Base-by-base conservation (phyloP, 1,140 invertebrate species). In the Mamestra configurata region DNA sequence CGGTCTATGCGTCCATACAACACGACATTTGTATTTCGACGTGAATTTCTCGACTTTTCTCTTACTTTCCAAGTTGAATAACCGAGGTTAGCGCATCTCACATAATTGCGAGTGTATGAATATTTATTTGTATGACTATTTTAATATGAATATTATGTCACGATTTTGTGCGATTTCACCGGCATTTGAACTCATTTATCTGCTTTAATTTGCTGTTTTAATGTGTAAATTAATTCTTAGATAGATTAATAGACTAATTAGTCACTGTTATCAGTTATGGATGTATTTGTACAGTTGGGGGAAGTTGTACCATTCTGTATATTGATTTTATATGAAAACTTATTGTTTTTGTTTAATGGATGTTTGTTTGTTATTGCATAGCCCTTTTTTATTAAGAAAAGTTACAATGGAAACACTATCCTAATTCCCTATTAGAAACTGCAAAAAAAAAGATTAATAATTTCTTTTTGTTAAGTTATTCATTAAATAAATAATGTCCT, bases 1-100 rank as follows among this genome's bases (percentile, higher is more conserved):
- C 84, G 83, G 78, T 77, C 57, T 81, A 18, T 82, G 83, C 57
- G 37, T 59, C 55, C 55, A 79, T 82, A 75, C 84, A 79, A 79
- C 83, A 82, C 85, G 82, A 83, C 75, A 77, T 77, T 75, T 64
- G 79, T 81, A 77, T 83, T 82, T 82, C 77, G 80, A 83, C 77
- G 84, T 78, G 88, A 88, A 88, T 90, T 88, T 90, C 90, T 89
- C 89, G 82, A 79, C 86, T 88, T 91, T 92, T 91, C 91, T 90
- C 86, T 84, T 82, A 88, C 90, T 92, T 91, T 91, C 91, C 79
- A 90, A 82, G 88, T 92, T 91, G 90, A 92, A 91, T 87, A 91
- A 92, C 89, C 86, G 53, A 57, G 35, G 80, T 82, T 84, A 84
- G 82, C 83, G 79, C 83, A 89, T 85, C 59, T 64, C 72, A 68